Conservation (phyloP, 2,797 vertebrate species). For the Cetoscarus ocellatus region DNA sequence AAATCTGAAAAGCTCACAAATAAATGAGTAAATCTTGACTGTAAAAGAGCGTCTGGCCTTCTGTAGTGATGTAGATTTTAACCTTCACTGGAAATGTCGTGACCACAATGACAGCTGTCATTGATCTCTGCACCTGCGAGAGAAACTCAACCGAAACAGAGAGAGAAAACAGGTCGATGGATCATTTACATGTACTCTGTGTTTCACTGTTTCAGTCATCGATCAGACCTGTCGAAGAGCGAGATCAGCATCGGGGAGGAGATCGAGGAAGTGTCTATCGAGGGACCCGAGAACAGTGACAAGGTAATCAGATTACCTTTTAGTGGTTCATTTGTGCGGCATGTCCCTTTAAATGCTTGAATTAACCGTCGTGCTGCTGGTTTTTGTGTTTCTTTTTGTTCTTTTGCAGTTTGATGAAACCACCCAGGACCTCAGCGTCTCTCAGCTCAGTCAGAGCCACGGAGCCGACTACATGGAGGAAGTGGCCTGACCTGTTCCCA, state of each 20-base stretch:
- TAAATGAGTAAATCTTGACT: no score
- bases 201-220: slow-evolving; percentile 81
- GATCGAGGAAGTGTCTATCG: slow-evolving; percentile 92
- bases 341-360: not conserved
- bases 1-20: not conserved
- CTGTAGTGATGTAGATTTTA: no score
- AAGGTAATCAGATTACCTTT: slow-evolving; percentile 79
- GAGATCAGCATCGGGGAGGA: slow-evolving; percentile 94
- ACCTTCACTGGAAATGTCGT: no score
- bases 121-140: no score
- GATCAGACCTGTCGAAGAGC: slow-evolving; percentile 89
- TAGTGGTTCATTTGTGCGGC: not conserved
- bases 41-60: no score
- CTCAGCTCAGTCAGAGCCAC: slow-evolving; percentile 90
- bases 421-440: slow-evolving; percentile 92
- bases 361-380: not conserved
- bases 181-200: not conserved
- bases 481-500: slow-evolving; percentile 80
- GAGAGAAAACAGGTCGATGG: no score
- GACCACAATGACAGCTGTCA: no score
- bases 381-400: not conserved
- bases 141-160: no score
- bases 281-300: slow-evolving; percentile 88
- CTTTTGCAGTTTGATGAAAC: slow-evolving; percentile 86
- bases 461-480: slow-evolving; percentile 94